Base-by-base conservation (phyloP, 1,140 invertebrate species). In the Neodiprion fabricii region DNA sequence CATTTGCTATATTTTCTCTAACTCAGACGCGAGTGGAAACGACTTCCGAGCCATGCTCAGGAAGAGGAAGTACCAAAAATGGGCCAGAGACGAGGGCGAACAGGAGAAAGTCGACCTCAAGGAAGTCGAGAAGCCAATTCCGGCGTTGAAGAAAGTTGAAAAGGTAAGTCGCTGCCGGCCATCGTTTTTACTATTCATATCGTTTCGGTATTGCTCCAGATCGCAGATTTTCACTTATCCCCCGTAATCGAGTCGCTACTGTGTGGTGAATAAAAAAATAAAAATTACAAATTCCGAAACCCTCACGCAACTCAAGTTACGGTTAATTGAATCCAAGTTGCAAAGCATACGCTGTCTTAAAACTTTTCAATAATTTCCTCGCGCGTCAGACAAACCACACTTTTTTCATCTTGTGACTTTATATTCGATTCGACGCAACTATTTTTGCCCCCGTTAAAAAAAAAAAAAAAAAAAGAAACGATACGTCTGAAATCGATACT, bases 11-110 rank as follows among this genome's bases (percentile, higher is more conserved):
- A 48, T 79, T 72, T 73, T 74, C 79, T 72, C 80, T 81, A 77
- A 40, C 85, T 72, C 79, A 97, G 96, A 97, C 92, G 93, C 97
- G 76, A 96, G 95, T 89, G 97, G 96, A 82, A 97, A 99, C 95
- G 98, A 99, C 89, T 99, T 99, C 94, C 94, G 98, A 89, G 93
- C 97, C 76, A 96, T 99, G 94, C 91, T 99, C 75, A 99, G 99
- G 87, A 98, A 98, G 89, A 94, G 97, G 84, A 98, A 98, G 89
- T 97, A 97, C 83, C 95, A 95, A 81, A 97, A 98, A 91, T 98
- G 96, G 95, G 95, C 90, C 73, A 93, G 94, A 86, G 94, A 98
- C 75, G 94, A 98, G 77, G 93, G 94, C 68, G 96, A 97, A 80
- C 94, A 94, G 48, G 95, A 98, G 86, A 97, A 95, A 92, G 96